Evolutionary conservation across 1,140 invertebrate species (phyloP), one percentile per base, ranked within the genome.

Genomic region (Macrosteles quadrilineatus): DNA sequence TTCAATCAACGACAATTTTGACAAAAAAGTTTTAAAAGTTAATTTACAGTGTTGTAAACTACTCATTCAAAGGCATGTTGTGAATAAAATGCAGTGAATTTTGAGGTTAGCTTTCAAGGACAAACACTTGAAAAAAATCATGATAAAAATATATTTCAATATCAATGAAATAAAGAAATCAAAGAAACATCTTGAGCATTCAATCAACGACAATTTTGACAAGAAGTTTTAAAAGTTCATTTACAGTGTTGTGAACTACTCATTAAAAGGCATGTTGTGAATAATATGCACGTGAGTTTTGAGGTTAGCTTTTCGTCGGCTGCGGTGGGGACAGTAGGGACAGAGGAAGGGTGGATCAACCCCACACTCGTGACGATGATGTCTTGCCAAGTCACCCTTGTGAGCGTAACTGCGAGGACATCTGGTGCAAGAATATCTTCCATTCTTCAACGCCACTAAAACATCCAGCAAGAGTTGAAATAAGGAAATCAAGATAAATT

Each of bases 341-440:
- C 78, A 80, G 2, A 68, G 40, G 71, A 80, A 80, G 69, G 76
- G 74, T 17, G 75, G 77, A 19, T 74, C 74, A 1, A 76, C 74
- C 25, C 78, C 78, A 50, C 79, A 81, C 57, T 80, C 78, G 30
- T 74, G 79, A 25, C 76, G 75, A 53, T 77, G 70, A 70, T 81
- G 80, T 17, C 78, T 73, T 27, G 74, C 72, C 6, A 80, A 66
- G 19, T 76, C 79, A 19, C 77, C 76, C 23, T 75, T 76, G 17
- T 75, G 73, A 12, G 73, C 71, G 68, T 80, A 79, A 14, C 72
- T 27, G 40, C 17, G 4, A 0, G 65, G 30, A 66, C 59, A 45
- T n/a, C 43, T 45, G 17, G 23, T 14, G 36, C 70, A 71, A 43
- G 14, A 19, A 36, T 17, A 50, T 12, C 62, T 2, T 43, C 1